These are phyloP conservation scores for Alosa sapidissima DNA, from an alignment of 2,797 vertebrate genomes.

Conservation along the genomic window DNA sequence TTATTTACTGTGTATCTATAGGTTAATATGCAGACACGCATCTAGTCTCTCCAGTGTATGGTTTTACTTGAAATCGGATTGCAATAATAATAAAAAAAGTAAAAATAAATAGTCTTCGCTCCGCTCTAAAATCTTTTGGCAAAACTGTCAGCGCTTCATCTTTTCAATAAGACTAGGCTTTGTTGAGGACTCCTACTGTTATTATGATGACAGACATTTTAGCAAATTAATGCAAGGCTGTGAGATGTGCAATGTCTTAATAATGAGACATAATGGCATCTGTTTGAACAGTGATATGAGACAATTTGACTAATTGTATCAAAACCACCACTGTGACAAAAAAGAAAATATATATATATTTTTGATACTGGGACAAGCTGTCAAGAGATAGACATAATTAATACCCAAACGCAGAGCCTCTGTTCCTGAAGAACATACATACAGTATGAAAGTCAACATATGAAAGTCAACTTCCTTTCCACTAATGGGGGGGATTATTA, in stretches of 20 bases:
- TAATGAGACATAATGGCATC: conserved; percentile 44
- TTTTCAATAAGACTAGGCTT: background rate
- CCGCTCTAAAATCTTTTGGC: no score
- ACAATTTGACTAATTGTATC: conserved; percentile 46
- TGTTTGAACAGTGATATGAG: conserved; percentile 41
- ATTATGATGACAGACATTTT: background rate
- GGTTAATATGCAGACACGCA: background rate
- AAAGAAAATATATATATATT: conserved; percentile 33
- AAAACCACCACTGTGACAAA: conserved; percentile 45
- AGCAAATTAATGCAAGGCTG: background rate
- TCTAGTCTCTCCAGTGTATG: background rate
- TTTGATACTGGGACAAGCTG: conserved; percentile 32
- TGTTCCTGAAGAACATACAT: conserved; percentile 29
- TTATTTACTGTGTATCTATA: background rate
- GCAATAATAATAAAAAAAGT: background rate
- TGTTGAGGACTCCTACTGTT: background rate
- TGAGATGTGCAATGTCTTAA: background rate
- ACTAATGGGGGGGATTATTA: conserved; percentile 41
- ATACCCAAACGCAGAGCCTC: conserved; percentile 31
- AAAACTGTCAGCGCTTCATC: background rate
- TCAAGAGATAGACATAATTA: conserved; percentile 38
- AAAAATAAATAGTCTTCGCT: no score
- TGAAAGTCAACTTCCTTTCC: conserved; percentile 17
- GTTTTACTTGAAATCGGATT: background rate
- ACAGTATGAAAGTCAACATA: conserved; percentile 1